Base-by-base conservation (phyloP, 1,140 invertebrate species). In the Drosophila albomicans region DNA sequence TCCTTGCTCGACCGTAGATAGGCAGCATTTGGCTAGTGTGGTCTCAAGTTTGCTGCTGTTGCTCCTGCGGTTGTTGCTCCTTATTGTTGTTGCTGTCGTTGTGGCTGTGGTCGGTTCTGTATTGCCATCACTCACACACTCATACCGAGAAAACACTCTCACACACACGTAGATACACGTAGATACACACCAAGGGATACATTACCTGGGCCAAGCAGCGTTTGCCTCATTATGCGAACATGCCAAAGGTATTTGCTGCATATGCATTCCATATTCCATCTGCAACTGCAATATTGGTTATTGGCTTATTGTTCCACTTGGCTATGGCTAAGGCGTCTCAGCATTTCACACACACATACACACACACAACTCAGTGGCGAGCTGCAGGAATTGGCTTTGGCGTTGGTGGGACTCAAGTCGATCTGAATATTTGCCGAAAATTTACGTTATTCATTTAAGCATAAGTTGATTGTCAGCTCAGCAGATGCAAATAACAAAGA, bases 211-310 rank as follows among this genome's bases (percentile, higher is more conserved):
- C 41, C n/a, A 56, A 30, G 16, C 67, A 45, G 64, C 46, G 65
- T 75, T 64, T 48, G 71, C 56, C 82, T 82, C 82, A 86, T 86
- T 86, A 87, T 77, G 54, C 54, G 38, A 41, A 41, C 20, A 54
- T 74, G 8, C 16, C 41, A 28, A 25, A 58, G 62, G 69, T 45
- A 72, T 66, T 72, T 65, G 69, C 72, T 51, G 59, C 58, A 75
- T 63, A 32, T 64, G 48, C 61, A 52, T 45, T 3, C 35, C 7
- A 38, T 38, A 10, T 45, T 3, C 35, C 7, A 38, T 38, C 5
- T 54, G 38, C 25, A 28, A 48, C 20, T 65, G 35, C 46, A 62
- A 45, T 56, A 78, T 78, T 78, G 71, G 51, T 62, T 81, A 75
- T 78, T 81, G 66, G 74, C 74, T 78, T 73, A 85, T 80, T 77